Evolutionary conservation across 92 coral and sea anemone genomes (phyloP).

Genomic region (Chrysogorgia sp.): DNA sequence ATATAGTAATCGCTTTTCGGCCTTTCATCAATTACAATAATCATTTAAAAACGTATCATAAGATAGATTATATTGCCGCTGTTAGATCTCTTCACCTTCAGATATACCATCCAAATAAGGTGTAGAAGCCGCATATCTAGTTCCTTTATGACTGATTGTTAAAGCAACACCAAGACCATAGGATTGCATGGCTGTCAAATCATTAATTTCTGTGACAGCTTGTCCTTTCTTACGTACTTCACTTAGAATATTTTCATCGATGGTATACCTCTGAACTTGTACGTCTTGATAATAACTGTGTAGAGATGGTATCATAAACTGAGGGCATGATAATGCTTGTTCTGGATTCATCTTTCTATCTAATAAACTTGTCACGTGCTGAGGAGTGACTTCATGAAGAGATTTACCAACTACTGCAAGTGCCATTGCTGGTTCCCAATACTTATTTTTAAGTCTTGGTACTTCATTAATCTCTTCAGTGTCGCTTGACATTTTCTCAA

Average conservation of each 20-base stretch:
- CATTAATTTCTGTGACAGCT: slow-evolving; percentile 69
- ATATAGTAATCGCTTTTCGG: too few relatives aligned
- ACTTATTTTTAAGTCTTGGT: background rate
- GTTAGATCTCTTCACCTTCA: slow-evolving; percentile 63
- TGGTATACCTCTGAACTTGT: slow-evolving; percentile 70
- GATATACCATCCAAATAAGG: slow-evolving; percentile 73
- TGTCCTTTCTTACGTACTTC: slow-evolving; percentile 76
- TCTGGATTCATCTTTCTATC: slow-evolving; percentile 76
- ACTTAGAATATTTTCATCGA: slow-evolving; percentile 61
- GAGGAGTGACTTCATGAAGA: slow-evolving; percentile 66
- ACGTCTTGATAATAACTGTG: slow-evolving; percentile 71
- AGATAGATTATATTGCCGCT: background rate
- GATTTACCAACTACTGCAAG: slow-evolving; percentile 83
- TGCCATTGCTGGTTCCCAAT: slow-evolving; percentile 69
- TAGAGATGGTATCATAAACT: slow-evolving; percentile 62
- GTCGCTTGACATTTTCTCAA: background rate
- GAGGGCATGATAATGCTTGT: slow-evolving; percentile 77
- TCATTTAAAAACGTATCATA: background rate
- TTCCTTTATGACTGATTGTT: slow-evolving; percentile 66
- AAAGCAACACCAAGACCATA: slow-evolving; percentile 79
- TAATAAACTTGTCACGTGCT: slow-evolving; percentile 68
- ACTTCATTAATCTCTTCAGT: background rate
- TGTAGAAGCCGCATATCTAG: slow-evolving; percentile 71
- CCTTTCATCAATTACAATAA: too few relatives aligned
- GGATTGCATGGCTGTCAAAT: slow-evolving; percentile 51